phyloP scores from a whole-genome alignment of 2,888 invertebrate species.

The Troides aeacus region DNA sequence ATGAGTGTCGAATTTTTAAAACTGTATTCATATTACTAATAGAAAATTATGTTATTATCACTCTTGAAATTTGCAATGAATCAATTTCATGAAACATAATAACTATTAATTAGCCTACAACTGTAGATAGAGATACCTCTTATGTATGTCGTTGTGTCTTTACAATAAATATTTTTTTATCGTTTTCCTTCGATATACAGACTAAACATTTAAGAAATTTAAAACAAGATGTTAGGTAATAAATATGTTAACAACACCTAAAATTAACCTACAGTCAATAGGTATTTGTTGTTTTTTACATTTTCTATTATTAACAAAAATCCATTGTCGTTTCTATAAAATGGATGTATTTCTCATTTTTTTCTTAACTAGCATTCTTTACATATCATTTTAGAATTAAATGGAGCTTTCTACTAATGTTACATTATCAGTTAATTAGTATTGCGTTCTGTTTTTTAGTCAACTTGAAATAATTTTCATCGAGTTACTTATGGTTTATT shows the following conservation, averaged over 20 bases:
- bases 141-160: no score
- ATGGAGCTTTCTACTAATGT: neutral
- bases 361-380: neutral
- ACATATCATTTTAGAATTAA: neutral
- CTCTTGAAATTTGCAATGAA: no score
- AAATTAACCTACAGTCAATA: neutral
- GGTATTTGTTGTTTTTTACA: neutral
- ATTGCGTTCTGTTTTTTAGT: neutral
- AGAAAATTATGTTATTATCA: no score
- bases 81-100: no score
- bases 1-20: constrained; percentile 12
- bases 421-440: neutral
- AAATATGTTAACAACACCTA: neutral
- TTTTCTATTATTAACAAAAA: neutral
- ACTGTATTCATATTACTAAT: constrained; percentile 5
- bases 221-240: neutral
- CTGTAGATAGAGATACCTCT: no score
- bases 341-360: neutral
- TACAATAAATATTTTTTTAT: neutral
- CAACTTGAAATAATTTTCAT: neutral
- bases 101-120: no score
- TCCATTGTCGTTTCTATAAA: neutral
- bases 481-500: neutral
- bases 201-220: neutral
- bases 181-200: neutral